Evolutionary conservation across 2,797 vertebrate species (phyloP).

Genomic region (Poeciliopsis presidionis): DNA sequence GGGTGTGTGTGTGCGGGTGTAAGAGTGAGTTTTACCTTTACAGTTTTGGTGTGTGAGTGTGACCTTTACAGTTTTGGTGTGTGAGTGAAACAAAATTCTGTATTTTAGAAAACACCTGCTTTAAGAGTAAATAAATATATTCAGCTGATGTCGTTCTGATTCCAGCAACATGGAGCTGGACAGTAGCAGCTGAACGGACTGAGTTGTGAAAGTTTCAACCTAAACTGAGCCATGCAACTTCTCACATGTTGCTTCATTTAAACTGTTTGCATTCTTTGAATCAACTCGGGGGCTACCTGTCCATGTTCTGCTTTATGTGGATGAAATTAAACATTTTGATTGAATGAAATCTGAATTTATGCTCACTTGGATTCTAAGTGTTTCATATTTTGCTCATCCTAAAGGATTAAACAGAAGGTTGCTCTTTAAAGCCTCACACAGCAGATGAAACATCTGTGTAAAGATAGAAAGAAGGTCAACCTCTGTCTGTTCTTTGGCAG

Average conservation of each 20-base stretch:
- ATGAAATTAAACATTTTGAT: conserved; percentile 13
- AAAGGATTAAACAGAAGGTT: not conserved
- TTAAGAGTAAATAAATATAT: not conserved
- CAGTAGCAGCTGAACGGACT: not conserved
- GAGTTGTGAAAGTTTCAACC: conserved; percentile 5
- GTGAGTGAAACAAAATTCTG: not conserved
- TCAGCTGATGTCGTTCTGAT: not conserved
- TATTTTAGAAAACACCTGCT: conserved; percentile 4
- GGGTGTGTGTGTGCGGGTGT: not conserved
- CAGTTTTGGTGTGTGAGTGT: not conserved
- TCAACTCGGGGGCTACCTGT: not conserved
- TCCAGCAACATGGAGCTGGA: not conserved
- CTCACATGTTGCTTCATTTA: not conserved
- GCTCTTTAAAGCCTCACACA: not conserved
- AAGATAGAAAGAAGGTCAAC: not conserved
- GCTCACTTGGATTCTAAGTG: not conserved
- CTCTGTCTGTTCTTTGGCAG: not conserved
- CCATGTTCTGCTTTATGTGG: conserved; percentile 10
- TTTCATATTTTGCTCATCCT: not conserved
- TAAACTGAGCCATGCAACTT: not conserved
- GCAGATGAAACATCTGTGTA: not conserved
- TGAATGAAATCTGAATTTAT: not conserved
- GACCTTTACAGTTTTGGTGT: not conserved
- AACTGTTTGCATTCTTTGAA: conserved; percentile 7
- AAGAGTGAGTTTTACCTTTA: not conserved